Base-by-base conservation (phyloP, 2,113 vertebrate genomes). In the Carassius gibelio region DNA sequence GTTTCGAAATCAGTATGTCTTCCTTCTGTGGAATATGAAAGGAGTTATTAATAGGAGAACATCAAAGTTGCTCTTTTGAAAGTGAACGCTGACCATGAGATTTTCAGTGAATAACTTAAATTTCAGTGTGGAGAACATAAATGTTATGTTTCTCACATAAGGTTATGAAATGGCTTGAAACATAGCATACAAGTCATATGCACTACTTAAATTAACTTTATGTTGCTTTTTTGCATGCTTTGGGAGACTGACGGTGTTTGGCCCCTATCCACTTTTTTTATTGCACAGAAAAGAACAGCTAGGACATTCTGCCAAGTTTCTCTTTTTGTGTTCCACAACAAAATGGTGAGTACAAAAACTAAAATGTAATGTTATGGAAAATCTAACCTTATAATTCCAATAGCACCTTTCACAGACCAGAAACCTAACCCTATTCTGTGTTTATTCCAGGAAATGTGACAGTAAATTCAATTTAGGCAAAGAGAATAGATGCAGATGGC, bases 381-480 rank as follows among this genome's bases (percentile, higher is more conserved):
- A 42, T 10, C 38, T 21, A 4, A 71, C 19, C 4, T 21, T 42
- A n/a, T 72, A 72, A 72, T 72, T 72, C 38, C 2, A n/a, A 61
- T 61, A 21, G 21, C 57, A n/a, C 69, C 36, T n/a, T 71, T 38
- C 1, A 42, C 19, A 42, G 17, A 8, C 19, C 9, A 72, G 10
- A 19, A 72, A 6, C 2, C 52, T 59, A 59, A 84, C 45, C 48
- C n/a, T 81, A 10, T 26, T 48, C 0, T 81, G 61, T 42, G 72
- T 82, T 19, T 72, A 68, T 84, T 36, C 71, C 17, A 79, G 11
- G 38, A 36, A 74, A 75, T 62, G 30, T 26, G 55, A 62, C 81
- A 55, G 50, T 85, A 83, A 82, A 85, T 77, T 79, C 82, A 87
- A 85, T 85, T 72, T 85, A 57, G 45, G 30, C 19, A 81, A 84